Base-by-base conservation (phyloP, 1,140 invertebrate species). In the Planococcus citri region DNA sequence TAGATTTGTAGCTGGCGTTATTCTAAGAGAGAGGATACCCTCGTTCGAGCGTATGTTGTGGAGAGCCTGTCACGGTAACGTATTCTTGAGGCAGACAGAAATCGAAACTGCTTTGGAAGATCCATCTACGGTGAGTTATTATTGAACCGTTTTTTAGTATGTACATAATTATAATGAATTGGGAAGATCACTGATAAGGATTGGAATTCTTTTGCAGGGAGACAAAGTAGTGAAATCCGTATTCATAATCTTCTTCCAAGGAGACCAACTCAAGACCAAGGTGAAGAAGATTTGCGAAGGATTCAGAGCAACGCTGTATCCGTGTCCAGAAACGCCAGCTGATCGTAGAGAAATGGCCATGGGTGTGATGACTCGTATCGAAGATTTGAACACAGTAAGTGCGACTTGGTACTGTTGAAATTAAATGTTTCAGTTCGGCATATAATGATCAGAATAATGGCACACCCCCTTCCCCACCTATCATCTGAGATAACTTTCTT, bases 171-270 rank as follows among this genome's bases (percentile, higher is more conserved):
- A n/a, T 33, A 12, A 33, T 33, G 29, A 33, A 6, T 33, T 33
- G 29, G 29, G 3, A 33, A 33, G 12, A n/a, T n/a, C 12, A 17
- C 41, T 51, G 17, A 51, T 51, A 17, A 12, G 4, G 41, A 9
- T 51, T 51, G 6, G 41, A 37, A 37, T 73, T 69, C 69, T 69
- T 75, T 81, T 79, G 58, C 80, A 97, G 95, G 91, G 94, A 20
- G 93, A 96, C 75, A 86, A 94, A 78, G 94, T 97, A 6, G 90
- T 88, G 84, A 99, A 99, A 80, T 93, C 91, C 20, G 95, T 98
- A 22, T 99, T 99, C 81, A 97, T 99, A 75, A 94, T 99, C 69
- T 99, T 99, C 83, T 99, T 98, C 85, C 97, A 99, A 96, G 97
- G 97, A 72, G 97, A 99, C 79, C 95, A 99, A 79, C 80, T 99